Percentiles rank a stretch among this genome's conserved stretches.
Evolutionary conservation across 2,888 invertebrate species (phyloP).

Genomic region (Sphaerophoria taeniata): DNA sequence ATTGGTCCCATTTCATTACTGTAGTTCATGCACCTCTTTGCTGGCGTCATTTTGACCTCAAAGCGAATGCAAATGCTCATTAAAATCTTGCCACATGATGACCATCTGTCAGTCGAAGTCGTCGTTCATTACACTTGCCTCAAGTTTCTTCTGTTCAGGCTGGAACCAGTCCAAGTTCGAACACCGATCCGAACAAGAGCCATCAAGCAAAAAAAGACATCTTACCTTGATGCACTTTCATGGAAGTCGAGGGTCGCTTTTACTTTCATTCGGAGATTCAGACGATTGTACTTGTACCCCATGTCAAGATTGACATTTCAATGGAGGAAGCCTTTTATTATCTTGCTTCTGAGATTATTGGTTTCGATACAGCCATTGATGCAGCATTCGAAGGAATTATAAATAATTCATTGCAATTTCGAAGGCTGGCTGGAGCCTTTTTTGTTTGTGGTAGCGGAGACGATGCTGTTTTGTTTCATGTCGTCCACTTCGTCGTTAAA

Average conservation of each 20-base stretch:
- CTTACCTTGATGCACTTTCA: constrained; percentile 39
- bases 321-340: constrained; percentile 52
- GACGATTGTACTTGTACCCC: constrained; percentile 33
- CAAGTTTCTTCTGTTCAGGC: constrained; percentile 4
- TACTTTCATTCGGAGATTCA: constrained; percentile 57
- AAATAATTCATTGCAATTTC: constrained; percentile 65
- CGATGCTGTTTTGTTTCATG: neutral
- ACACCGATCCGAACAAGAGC: no score
- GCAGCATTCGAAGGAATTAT: constrained; percentile 60
- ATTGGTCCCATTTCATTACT: constrained; percentile 49
- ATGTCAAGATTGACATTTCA: constrained; percentile 67
- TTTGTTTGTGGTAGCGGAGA: neutral
- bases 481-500: constrained; percentile 19
- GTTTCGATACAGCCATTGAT: neutral
- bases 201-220: neutral
- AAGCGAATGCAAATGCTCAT: constrained; percentile 63
- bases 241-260: constrained; percentile 52
- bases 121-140: constrained; percentile 38
- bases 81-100: constrained; percentile 51
- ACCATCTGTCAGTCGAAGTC: constrained; percentile 50
- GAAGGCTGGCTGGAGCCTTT: constrained; percentile 11
- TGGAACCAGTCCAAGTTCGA: no score
- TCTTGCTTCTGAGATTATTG: constrained; percentile 51
- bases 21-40: neutral
- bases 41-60: constrained; percentile 50